A percentile compares a stretch with the other conserved stretches of the same genome.
phyloP scores from a whole-genome alignment of 2,113 vertebrate genomes.

The Mobula hypostoma region DNA sequence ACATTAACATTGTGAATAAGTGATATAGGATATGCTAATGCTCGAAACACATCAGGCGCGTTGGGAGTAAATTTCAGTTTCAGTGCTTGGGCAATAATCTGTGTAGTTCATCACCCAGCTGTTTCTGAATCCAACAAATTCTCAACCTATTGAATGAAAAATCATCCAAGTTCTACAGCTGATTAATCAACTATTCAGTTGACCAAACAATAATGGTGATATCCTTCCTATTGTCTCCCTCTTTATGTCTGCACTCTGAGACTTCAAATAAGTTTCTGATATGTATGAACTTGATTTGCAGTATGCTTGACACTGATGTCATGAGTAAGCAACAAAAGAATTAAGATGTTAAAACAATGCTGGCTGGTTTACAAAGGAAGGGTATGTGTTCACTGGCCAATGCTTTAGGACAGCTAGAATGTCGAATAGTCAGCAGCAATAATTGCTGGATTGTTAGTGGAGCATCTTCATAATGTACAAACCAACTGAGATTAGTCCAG shows the following conservation, averaged over 20 bases:
- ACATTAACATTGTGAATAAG: not conserved
- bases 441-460: not conserved
- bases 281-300: too few species aligned
- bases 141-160: not conserved
- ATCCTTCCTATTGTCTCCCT: not conserved
- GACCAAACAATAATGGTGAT: not conserved
- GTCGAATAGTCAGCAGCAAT: not conserved
- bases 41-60: not conserved
- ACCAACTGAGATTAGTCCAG: too few species aligned
- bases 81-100: not conserved
- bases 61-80: conserved; percentile 3
- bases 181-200: not conserved
- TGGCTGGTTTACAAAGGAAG: not conserved
- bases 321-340: not conserved
- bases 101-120: not conserved
- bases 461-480: not conserved
- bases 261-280: not conserved
- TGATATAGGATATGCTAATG: not conserved
- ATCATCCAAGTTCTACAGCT: not conserved
- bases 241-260: not conserved
- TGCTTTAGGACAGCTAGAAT: not conserved
- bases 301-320: not conserved
- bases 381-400: not conserved
- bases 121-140: not conserved
- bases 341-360: not conserved